Evolutionary conservation across 2,113 vertebrate genomes (phyloP), one percentile per base, ranked within the genome.

Genomic region (Cheilinus undulatus): DNA sequence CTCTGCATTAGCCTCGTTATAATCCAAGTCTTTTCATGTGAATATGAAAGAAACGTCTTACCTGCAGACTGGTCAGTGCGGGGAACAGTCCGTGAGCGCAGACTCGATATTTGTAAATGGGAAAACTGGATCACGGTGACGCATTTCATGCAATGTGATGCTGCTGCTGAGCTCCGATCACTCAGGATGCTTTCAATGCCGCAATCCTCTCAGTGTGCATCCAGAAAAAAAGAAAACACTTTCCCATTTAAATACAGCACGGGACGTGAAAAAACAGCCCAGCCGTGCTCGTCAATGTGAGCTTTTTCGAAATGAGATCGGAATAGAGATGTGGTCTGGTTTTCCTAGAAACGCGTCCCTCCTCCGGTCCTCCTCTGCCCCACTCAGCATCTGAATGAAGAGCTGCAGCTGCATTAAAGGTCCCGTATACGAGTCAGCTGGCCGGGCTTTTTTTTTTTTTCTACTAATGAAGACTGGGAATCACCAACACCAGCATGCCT

Each of bases 331-430:
- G 69, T 23, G 53, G 27, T 66, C 30, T 70, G 67, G 22, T 69
- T 76, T 50, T 56, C 69, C 58, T 7, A 7, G 26, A 68, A 56
- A 59, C 15, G 45, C 20, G 69, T 76, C 69, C 80, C 71, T 85
- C 82, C 76, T 86, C 82, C 71, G 71, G 50, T 13, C 60, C 6
- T 66, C 83, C 53, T 50, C 85, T 50, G 76, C 79, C 85, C 87
- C 86, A 20, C 87, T 83, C 88, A 89, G 81, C 88, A 85, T 87
- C 76, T 78, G 88, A 89, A 88, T 86, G 88, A 87, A 74, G 68
- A 87, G 86, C 83, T 87, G 88, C 86, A 89, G 84, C 83, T 89
- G 88, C 89, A 84, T 82, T 87, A 83, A 79, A 87, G 80, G 57
- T 86, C 80, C 80, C 58, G 45, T 74, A 46, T 53, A 74, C 57